phyloP scores from a whole-genome alignment of 2,888 invertebrate genomes.

The Argyresthia albistria region DNA sequence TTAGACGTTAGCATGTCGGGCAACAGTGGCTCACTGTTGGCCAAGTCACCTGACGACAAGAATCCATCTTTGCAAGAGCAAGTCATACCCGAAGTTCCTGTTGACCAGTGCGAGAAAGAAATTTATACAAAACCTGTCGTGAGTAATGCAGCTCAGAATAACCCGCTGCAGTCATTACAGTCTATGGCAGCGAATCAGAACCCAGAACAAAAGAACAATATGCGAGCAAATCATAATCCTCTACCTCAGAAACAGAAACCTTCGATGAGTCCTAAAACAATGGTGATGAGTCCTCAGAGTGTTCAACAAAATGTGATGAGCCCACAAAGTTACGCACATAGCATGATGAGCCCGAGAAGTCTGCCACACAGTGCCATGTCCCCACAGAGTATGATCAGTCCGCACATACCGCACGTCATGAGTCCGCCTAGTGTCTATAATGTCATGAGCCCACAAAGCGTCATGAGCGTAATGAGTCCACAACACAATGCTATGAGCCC shows the following conservation, averaged over 20 bases:
- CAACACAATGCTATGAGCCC: slow-evolving; percentile 64
- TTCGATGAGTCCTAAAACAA: slow-evolving; percentile 44
- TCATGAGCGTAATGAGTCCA: slow-evolving; percentile 65
- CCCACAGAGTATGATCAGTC: slow-evolving; percentile 58
- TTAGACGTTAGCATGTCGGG: slow-evolving; percentile 71
- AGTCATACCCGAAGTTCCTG: slow-evolving; percentile 47
- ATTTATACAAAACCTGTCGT: slow-evolving; percentile 36
- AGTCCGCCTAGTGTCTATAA: slow-evolving; percentile 57
- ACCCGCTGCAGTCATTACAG: slow-evolving; percentile 56
- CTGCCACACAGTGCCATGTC: slow-evolving; percentile 62
- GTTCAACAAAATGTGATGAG: slow-evolving; percentile 43
- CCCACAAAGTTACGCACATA: slow-evolving; percentile 51
- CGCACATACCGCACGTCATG: slow-evolving; percentile 54
- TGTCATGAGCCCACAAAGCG: slow-evolving; percentile 63
- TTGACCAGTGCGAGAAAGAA: slow-evolving; percentile 35
- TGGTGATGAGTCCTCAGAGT: slow-evolving; percentile 37
- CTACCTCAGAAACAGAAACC: slow-evolving; percentile 49
- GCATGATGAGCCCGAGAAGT: slow-evolving; percentile 60
- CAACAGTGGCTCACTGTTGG: slow-evolving; percentile 55
- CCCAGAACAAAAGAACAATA: slow-evolving; percentile 47
- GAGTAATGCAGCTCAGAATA: slow-evolving; percentile 25
- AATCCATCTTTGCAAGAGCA: slow-evolving; percentile 50
- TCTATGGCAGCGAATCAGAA: slow-evolving; percentile 52
- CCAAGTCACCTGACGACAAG: slow-evolving; percentile 56
- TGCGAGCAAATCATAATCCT: slow-evolving; percentile 33